phyloP scores from a whole-genome alignment of 2,113 vertebrate genomes.

The Pelmatolapia mariae region DNA sequence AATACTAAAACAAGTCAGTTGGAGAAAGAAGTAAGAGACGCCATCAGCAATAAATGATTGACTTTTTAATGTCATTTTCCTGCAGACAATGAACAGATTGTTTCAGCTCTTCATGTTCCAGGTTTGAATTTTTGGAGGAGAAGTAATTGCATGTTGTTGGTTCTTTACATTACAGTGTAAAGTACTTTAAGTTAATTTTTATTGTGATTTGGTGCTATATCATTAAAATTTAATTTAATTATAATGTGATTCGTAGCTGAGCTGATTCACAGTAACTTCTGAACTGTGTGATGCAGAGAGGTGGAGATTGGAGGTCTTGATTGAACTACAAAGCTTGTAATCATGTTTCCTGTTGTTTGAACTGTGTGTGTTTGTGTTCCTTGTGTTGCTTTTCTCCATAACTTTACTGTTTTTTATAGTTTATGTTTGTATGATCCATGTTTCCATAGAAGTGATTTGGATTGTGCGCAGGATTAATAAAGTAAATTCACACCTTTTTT shows the following conservation, averaged over 20 bases:
- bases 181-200: not conserved
- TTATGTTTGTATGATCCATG: too few relatives aligned
- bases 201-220: rapidly evolving
- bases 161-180: not conserved
- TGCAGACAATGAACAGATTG: not conserved
- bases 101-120: not conserved
- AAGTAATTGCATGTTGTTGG: not conserved
- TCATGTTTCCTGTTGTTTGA: too few relatives aligned
- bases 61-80: not conserved
- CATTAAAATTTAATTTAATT: not conserved
- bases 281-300: too few relatives aligned
- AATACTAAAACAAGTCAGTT: not conserved
- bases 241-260: not conserved
- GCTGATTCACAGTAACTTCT: too few relatives aligned
- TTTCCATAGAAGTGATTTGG: too few relatives aligned
- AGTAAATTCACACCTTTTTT: too few relatives aligned
- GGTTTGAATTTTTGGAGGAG: not conserved
- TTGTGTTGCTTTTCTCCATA: too few relatives aligned
- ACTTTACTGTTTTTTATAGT: too few relatives aligned
- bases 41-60: not conserved
- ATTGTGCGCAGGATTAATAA: too few relatives aligned
- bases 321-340: too few relatives aligned
- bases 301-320: too few relatives aligned
- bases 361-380: too few relatives aligned
- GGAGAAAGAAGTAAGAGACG: not conserved